These are phyloP conservation scores for Eleginops maclovinus DNA, from an alignment of 2,113 vertebrate species.

Conservation along the genomic window DNA sequence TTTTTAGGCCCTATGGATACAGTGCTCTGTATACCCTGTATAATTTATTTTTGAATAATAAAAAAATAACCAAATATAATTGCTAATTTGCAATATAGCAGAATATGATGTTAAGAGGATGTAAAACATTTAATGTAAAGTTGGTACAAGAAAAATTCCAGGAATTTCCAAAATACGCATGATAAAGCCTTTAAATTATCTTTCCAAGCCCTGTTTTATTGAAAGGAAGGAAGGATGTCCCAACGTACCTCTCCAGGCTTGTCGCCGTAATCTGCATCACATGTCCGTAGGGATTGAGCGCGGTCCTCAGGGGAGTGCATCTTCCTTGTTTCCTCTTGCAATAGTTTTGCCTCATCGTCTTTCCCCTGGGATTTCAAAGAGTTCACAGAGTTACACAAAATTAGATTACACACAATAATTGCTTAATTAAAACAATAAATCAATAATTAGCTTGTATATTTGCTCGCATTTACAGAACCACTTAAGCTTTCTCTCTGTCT, in stretches of 20 bases:
- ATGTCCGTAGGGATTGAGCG: not conserved
- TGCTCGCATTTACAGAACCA: not conserved
- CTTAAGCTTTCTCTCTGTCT: not conserved
- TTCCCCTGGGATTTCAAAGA: not conserved
- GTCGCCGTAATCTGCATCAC: not conserved
- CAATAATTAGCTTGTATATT: not conserved
- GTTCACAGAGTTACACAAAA: not conserved
- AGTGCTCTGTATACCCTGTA: too few relatives aligned
- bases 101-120: too few relatives aligned
- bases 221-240: not conserved
- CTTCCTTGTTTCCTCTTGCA: not conserved
- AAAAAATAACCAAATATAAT: too few relatives aligned
- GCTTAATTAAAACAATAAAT: not conserved
- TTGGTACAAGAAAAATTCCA: not conserved
- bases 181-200: not conserved
- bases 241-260: not conserved
- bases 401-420: not conserved
- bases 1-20: too few relatives aligned
- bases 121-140: too few relatives aligned
- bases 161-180: not conserved
- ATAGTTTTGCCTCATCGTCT: not conserved
- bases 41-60: too few relatives aligned
- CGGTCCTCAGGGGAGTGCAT: not conserved
- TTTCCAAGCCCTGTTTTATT: not conserved
- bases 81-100: too few relatives aligned